A percentile compares a stretch with the other conserved stretches of the same genome.
These are phyloP conservation scores for Opisthocomus hoazin DNA, from an alignment of 2,113 vertebrate species.

Conservation along the genomic window DNA sequence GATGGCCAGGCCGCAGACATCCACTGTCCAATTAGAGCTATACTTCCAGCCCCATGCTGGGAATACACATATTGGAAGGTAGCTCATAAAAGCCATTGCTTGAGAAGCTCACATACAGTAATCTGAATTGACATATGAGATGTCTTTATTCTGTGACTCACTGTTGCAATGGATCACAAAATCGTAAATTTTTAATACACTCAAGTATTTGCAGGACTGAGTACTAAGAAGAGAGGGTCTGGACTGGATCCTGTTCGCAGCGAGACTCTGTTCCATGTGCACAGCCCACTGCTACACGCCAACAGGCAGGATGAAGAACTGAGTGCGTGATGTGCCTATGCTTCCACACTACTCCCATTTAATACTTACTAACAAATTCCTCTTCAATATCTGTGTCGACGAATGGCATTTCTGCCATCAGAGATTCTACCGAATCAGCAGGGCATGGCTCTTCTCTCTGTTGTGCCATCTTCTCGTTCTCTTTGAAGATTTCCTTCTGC, in stretches of 20 bases:
- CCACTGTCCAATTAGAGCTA: neutral
- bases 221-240: neutral
- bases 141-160: neutral
- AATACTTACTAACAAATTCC: constrained; percentile 74
- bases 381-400: constrained; percentile 73
- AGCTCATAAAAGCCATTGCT: neutral
- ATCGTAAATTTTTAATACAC: neutral
- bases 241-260: neutral
- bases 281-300: neutral
- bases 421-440: neutral
- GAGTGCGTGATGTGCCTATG: too few relatives aligned
- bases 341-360: neutral
- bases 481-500: neutral
- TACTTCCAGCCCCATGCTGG: neutral
- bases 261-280: neutral
- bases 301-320: neutral
- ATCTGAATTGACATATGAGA: neutral
- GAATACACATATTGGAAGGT: neutral
- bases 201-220: neutral
- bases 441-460: constrained; percentile 16
- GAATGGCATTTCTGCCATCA: constrained; percentile 83
- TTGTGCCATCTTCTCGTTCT: neutral
- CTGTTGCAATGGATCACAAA: neutral
- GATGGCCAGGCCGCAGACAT: neutral
- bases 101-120: neutral